Evolutionary conservation across 2,888 invertebrate species (phyloP).

Genomic region (Lasius fuliginosus): DNA sequence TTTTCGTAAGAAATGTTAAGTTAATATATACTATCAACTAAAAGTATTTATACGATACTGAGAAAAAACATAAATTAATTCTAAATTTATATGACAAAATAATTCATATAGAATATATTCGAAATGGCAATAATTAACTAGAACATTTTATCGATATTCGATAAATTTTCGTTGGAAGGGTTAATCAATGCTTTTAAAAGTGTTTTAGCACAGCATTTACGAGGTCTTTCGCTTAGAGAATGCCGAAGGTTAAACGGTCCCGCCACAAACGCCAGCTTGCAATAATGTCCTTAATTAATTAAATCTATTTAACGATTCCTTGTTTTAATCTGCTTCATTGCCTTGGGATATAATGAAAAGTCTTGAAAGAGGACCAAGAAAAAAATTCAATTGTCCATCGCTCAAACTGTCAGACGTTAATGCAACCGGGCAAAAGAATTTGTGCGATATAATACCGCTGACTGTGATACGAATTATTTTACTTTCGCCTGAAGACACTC

Average conservation of each 20-base stretch:
- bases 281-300: conserved; percentile 1
- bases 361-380: not conserved
- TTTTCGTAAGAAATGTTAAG: not conserved
- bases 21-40: not conserved
- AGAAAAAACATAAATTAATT: conserved; percentile 14
- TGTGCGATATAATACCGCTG: conserved; percentile 75
- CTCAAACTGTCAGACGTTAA: conserved; percentile 18
- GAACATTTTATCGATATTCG: conserved; percentile 14
- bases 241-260: conserved; percentile 47
- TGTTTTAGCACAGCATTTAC: conserved; percentile 19
- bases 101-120: not conserved
- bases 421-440: conserved; percentile 43
- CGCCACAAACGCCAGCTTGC: conserved; percentile 32
- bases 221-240: conserved; percentile 31
- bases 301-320: conserved; percentile 11
- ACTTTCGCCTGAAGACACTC: conserved; percentile 62
- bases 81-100: conserved; percentile 9
- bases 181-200: conserved; percentile 15
- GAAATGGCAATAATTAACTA: conserved; percentile 19
- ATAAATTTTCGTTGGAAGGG: not conserved
- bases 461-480: conserved; percentile 85
- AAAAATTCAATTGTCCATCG: conserved; percentile 1
- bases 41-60: conserved; percentile 9
- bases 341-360: not conserved
- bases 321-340: not conserved